Percentiles rank a stretch among this genome's conserved stretches.
Conservation (phyloP, 2,888 invertebrate genomes). For the Clistopyga incitator region DNA sequence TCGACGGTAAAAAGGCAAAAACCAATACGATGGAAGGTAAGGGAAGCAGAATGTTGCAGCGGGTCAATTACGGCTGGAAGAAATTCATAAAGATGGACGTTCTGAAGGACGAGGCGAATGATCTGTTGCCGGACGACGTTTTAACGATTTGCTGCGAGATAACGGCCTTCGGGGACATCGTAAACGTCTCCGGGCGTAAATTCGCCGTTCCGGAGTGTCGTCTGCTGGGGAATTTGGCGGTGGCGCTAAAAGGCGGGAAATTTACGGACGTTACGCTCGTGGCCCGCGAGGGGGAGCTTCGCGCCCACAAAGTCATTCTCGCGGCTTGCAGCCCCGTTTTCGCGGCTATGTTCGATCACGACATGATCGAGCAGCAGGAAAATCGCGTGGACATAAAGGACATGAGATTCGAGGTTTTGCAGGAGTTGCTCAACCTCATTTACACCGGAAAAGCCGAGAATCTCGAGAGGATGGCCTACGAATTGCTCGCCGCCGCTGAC, state of each 20-base stretch:
- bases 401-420: constrained; percentile 98
- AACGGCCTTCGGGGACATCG: background rate
- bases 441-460: constrained; percentile 98
- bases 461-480: constrained; percentile 99
- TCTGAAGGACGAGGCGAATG: background rate
- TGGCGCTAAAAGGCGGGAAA: constrained; percentile 97
- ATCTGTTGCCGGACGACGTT: constrained; percentile 4
- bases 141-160: constrained; percentile 9
- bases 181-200: background rate
- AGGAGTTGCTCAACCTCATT: constrained; percentile 99
- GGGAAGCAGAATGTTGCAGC: background rate
- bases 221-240: constrained; percentile 96
- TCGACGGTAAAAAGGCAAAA: background rate
- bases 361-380: constrained; percentile 98
- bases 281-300: constrained; percentile 95
- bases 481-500: constrained; percentile 98
- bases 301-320: constrained; percentile 98
- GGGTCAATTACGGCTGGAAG: background rate
- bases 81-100: constrained; percentile 4
- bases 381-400: constrained; percentile 98
- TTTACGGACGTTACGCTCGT: constrained; percentile 99
- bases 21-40: background rate
- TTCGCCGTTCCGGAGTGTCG: constrained; percentile 92
- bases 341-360: constrained; percentile 99
- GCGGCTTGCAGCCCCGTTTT: constrained; percentile 98